A percentile compares a stretch with the other conserved stretches of the same genome.
phyloP scores from a whole-genome alignment of 2,797 vertebrate genomes.

The Xyrichtys novacula region DNA sequence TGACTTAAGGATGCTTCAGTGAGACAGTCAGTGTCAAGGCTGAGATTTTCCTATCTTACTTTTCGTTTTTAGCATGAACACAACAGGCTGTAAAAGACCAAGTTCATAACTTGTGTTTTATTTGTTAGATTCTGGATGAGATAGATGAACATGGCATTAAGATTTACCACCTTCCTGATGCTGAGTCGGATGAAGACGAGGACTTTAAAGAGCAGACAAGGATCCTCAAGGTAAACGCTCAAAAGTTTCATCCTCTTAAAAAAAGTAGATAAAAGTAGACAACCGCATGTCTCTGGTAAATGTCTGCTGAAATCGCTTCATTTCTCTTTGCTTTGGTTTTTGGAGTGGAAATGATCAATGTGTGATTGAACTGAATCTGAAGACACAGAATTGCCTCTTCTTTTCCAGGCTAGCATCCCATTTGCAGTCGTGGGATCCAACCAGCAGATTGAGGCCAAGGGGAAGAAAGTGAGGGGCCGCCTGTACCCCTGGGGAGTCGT shows the following conservation, averaged over 20 bases:
- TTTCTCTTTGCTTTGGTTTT: background rate
- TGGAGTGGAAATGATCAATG: background rate
- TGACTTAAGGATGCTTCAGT: no score
- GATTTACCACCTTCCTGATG: slow-evolving; percentile 97
- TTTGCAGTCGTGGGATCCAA: slow-evolving; percentile 98
- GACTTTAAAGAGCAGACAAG: slow-evolving; percentile 98
- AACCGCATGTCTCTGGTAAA: background rate
- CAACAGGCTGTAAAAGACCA: background rate
- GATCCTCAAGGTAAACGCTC: slow-evolving; percentile 91
- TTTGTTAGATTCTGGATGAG: slow-evolving; percentile 92
- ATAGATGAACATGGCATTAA: slow-evolving; percentile 97
- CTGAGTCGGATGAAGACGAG: slow-evolving; percentile 97
- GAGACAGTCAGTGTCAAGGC: no score
- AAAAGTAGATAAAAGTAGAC: no score
- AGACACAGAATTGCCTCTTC: background rate
- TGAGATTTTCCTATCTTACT: no score
- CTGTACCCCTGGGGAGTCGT: slow-evolving; percentile 98
- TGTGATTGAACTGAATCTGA: background rate
- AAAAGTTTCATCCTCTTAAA: no score
- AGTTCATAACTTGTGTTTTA: slow-evolving; percentile 1
- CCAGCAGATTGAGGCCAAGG: slow-evolving; percentile 98
- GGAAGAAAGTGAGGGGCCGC: slow-evolving; percentile 98
- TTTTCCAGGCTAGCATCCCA: slow-evolving; percentile 92
- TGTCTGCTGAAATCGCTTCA: background rate
- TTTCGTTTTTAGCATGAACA: background rate